phyloP scores from a whole-genome alignment of 2,797 vertebrate species.

The Karalla daura region DNA sequence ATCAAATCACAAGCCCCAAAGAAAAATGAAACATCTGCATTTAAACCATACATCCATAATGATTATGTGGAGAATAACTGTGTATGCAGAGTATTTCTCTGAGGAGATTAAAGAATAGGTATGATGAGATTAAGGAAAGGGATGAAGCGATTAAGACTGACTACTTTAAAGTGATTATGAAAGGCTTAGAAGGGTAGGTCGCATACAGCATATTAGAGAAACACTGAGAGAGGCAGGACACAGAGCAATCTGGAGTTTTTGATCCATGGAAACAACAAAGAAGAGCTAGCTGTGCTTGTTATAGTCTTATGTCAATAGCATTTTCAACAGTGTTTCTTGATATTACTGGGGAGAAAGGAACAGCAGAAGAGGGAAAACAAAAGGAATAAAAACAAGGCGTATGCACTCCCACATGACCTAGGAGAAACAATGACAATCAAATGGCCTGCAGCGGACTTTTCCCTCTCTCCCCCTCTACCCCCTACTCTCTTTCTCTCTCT shows the following conservation, averaged over 20 bases:
- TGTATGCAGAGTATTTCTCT: constrained; percentile 72
- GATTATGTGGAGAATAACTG: constrained; percentile 69
- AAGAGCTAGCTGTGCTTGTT: constrained; percentile 68
- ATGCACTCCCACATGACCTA: constrained; percentile 76
- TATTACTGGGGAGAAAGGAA: constrained; percentile 65
- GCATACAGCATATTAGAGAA: constrained; percentile 70
- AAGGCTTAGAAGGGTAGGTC: constrained; percentile 76
- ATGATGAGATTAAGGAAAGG: constrained; percentile 83
- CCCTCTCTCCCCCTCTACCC: constrained; percentile 49
- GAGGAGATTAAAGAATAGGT: constrained; percentile 83
- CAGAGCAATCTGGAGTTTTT: constrained; percentile 75
- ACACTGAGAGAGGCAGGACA: constrained; percentile 71
- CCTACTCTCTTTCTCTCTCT: constrained; percentile 26
- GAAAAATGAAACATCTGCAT: constrained; percentile 63
- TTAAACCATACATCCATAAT: constrained; percentile 67
- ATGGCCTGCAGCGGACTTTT: constrained; percentile 76
- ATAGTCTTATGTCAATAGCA: constrained; percentile 73
- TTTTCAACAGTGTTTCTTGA: constrained; percentile 70
- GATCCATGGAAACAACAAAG: constrained; percentile 79
- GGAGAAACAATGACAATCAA: constrained; percentile 83
- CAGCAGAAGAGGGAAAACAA: constrained; percentile 67
- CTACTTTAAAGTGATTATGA: constrained; percentile 85
- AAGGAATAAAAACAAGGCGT: constrained; percentile 75
- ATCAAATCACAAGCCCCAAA: constrained; percentile 61
- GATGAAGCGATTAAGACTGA: constrained; percentile 83